Conservation (phyloP, 2,113 vertebrate genomes). For the Hoplias malabaricus region DNA sequence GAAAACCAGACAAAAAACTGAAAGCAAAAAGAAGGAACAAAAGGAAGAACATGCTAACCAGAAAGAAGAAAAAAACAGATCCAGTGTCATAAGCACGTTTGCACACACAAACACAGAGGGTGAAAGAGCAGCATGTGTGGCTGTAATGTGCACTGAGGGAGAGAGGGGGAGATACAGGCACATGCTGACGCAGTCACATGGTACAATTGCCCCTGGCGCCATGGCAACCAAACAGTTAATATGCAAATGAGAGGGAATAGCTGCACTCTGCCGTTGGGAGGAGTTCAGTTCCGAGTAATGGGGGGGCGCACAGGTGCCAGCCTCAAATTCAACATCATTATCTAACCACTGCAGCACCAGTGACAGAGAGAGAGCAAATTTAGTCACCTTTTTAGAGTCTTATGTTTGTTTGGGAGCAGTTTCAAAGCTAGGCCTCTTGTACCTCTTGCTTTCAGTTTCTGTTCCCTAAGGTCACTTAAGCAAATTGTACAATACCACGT, state of each 20-base stretch:
- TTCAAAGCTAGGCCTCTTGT: background rate
- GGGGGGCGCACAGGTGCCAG: slow-evolving; percentile 28
- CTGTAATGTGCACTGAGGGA: slow-evolving; percentile 17
- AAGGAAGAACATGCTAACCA: background rate
- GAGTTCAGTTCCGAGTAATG: slow-evolving; percentile 58
- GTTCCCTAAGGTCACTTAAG: background rate
- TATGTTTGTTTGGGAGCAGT: background rate
- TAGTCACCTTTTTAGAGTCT: background rate
- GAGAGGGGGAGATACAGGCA: slow-evolving; percentile 35
- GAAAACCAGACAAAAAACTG: background rate
- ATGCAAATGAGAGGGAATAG: slow-evolving; percentile 70
- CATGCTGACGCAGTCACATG: slow-evolving; percentile 63
- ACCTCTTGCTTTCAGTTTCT: slow-evolving; percentile 2
- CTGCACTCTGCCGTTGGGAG: slow-evolving; percentile 62
- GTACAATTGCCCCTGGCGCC: slow-evolving; percentile 54
- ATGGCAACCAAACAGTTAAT: slow-evolving; percentile 76
- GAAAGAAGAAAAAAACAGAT: background rate
- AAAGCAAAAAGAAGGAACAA: background rate
- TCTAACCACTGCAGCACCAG: background rate
- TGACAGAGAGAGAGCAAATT: background rate
- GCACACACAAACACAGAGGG: background rate
- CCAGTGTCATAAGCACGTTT: background rate
- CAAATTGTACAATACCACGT: background rate
- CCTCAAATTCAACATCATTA: background rate
- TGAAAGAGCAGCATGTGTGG: background rate